Conservation (phyloP, 2,113 vertebrate species). For the Labeo rohita region DNA sequence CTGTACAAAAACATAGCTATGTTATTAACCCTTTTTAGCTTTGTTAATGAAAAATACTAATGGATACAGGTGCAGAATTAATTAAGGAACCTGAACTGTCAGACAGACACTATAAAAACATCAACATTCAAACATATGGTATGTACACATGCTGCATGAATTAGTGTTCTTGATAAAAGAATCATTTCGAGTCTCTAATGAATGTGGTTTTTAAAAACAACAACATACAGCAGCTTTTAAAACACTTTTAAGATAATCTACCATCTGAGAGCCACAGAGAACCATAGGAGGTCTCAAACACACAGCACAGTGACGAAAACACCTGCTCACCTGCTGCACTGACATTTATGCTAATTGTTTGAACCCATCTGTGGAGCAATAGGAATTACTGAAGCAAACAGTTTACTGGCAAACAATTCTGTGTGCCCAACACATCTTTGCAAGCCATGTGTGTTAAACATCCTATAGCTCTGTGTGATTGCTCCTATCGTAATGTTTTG, state of each 20-base stretch:
- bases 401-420: slow-evolving; percentile 12
- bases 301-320: not conserved
- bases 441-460: not conserved
- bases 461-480: slow-evolving; percentile 25
- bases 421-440: not conserved
- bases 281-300: not conserved
- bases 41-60: not conserved
- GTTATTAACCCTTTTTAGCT: not conserved
- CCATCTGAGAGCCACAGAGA: not conserved
- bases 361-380: slow-evolving; percentile 32
- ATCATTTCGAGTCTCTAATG: not conserved
- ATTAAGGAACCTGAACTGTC: not conserved
- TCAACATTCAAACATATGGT: not conserved
- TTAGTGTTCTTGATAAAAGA: slow-evolving; percentile 2
- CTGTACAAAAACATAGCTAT: not conserved
- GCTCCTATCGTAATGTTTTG: slow-evolving; percentile 33
- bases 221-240: slow-evolving; percentile 1
- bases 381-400: slow-evolving; percentile 21
- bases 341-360: slow-evolving; percentile 41
- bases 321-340: slow-evolving; percentile 1
- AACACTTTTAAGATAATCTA: not conserved
- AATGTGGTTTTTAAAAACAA: slow-evolving; percentile 10
- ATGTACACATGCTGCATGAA: not conserved
- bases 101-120: not conserved
- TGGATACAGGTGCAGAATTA: not conserved